Evolutionary conservation across 2,113 vertebrate species (phyloP).

Genomic region (Gavia stellata): DNA sequence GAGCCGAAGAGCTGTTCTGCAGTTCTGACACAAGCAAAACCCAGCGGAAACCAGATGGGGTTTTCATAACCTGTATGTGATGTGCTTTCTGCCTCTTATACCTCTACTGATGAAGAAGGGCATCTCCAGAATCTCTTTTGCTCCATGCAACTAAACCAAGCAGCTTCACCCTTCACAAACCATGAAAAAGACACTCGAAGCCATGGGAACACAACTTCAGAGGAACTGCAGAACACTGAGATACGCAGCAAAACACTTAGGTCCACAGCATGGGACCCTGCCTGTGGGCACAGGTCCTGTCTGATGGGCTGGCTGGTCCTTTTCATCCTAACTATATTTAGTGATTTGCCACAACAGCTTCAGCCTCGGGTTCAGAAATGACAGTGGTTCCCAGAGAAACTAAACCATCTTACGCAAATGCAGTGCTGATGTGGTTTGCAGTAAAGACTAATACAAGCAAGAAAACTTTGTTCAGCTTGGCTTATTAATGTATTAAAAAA

Average conservation of each 20-base stretch:
- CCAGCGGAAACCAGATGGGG: not conserved
- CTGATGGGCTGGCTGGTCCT: not conserved
- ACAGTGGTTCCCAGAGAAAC: not conserved
- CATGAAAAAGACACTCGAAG: not conserved
- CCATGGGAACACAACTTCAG: not conserved
- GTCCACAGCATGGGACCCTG: not conserved
- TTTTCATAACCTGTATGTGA: not conserved
- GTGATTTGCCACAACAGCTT: not conserved
- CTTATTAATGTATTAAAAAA: not conserved
- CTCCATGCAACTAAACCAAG: not conserved
- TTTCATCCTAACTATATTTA: not conserved
- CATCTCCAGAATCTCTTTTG: not conserved
- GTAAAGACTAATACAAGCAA: not conserved
- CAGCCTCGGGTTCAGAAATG: not conserved
- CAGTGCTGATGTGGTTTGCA: not conserved
- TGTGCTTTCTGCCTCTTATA: accelerated
- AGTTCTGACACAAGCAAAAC: not conserved
- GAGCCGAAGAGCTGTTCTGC: not conserved
- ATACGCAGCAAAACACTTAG: not conserved
- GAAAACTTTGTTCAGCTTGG: not conserved
- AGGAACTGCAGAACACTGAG: not conserved
- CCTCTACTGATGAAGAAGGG: not conserved
- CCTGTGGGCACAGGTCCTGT: not conserved
- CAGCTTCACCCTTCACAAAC: not conserved
- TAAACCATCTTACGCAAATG: not conserved